These are phyloP conservation scores for Boulengerochromis microlepis DNA, from an alignment of 2,113 vertebrate species.

Conservation along the genomic window DNA sequence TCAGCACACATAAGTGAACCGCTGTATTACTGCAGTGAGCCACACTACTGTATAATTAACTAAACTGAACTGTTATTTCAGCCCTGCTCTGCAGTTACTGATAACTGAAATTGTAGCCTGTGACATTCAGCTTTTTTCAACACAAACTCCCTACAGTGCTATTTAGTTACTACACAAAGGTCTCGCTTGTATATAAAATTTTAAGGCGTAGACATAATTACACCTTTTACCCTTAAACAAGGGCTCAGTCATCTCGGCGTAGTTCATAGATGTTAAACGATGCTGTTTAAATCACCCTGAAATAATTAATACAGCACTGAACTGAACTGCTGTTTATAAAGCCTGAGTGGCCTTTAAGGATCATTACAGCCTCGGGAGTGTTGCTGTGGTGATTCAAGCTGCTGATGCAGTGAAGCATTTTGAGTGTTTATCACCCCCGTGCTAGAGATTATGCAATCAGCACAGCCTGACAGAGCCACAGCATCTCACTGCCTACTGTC, in stretches of 20 bases:
- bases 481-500: background rate
- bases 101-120: background rate
- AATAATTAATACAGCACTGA: background rate
- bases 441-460: background rate
- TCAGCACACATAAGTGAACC: background rate
- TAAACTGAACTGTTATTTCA: background rate
- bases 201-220: background rate
- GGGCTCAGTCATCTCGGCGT: background rate
- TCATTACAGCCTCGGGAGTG: background rate
- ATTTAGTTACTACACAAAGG: background rate
- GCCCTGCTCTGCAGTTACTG: background rate
- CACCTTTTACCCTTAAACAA: background rate
- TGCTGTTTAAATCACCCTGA: background rate
- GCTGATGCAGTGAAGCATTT: background rate
- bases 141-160: background rate
- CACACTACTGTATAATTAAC: background rate
- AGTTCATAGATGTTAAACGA: background rate
- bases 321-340: background rate
- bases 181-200: background rate
- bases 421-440: background rate
- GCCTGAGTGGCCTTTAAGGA: background rate
- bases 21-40: background rate
- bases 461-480: background rate
- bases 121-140: background rate
- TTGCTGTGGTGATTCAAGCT: background rate